Base-by-base conservation (phyloP, 2,888 invertebrate genomes). In the Eupithecia vulgata region DNA sequence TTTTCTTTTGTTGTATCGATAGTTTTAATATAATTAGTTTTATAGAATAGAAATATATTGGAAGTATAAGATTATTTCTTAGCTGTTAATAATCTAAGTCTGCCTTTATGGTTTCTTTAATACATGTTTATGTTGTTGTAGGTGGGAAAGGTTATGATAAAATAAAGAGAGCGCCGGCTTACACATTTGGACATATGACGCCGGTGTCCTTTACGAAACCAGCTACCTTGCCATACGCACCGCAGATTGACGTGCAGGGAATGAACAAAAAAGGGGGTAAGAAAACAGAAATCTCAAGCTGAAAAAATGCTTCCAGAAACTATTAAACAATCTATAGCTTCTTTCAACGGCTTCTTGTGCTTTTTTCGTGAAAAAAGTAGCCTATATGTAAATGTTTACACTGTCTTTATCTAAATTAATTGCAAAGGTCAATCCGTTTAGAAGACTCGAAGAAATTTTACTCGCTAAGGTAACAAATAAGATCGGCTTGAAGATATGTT, bases 161-260 rank as follows among this genome's bases (percentile, higher is more conserved):
- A 67, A 91, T 93, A 75, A 90, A 85, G 74, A 88, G 90, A 34
- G 84, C 89, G 0, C 93, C 93, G n/a, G 92, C 92, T 0, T 93
- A 90, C 75, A 88, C 90, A 1, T 91, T 93, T 65, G 92, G 93
- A 6, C 80, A 82, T 52, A 74, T 77, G 6, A 87, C 87, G 0
- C 87, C 87, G 8, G 8, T 75, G 0, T 74, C 30, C 37, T 73
- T 82, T 7, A 2, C 45, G 12, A 91, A 91, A 62, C 86, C 89
- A 0, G 70, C 80, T 3, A 73, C 85, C 4, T 82, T 76, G 30
- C 79, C 85, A 0, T 83, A 82, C 48, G 92, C 92, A 3, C 88
- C 85, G 6, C 35, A 88, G 73, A 82, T 91, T 65, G 84, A 92
- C 74, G 75, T 87, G 13, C 80, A 81, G 64, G 87, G 88, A 40